Evolutionary conservation across 2,797 vertebrate genomes (phyloP), one percentile per base, ranked within the genome.

Genomic region (Rhinatrema bivittatum): DNA sequence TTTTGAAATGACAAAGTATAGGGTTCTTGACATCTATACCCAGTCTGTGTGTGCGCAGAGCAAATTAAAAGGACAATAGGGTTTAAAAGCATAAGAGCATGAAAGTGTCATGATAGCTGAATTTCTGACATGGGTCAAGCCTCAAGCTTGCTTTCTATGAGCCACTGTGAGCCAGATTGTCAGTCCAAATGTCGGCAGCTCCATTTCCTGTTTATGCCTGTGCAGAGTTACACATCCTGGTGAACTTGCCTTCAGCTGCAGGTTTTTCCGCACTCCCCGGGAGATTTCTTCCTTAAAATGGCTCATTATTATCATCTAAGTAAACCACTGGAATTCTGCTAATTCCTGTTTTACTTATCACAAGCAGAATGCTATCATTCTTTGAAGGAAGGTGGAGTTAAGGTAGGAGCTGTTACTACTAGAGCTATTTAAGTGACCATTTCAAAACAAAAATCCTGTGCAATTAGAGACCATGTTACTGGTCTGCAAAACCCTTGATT

Each of bases 181-280:
- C 82, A 69, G 62, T 78, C 74, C 75, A 55, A 62, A 50, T 0
- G 59, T 70, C 65, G 70, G 79, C 72, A 50, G 78, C 68, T 53
- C 42, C 2, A 2, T 69, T 91, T 94, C 91, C 91, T 93, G 90
- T 91, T 93, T 91, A 79, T 82, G 79, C 77, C 75, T 74, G 64
- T 55, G 65, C 78, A 37, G 67, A 74, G 79, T 57, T 67, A 76
- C 70, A 70, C 76, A 86, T 91, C 88, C 85, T 85, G 84, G 65
- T 70, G 53, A 15, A 59, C 68, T 60, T n/a, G 71, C 81, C 75
- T 70, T 67, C 76, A 73, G 76, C 71, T 50, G 74, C 73, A 70
- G 78, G 78, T 52, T 73, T 68, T 82, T 76, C 51, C 68, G 50
- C 68, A 69, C 63, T 60, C 72, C 62, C 70, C 46, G 30, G 67